Evolutionary conservation across 2,113 vertebrate genomes (phyloP).

Genomic region (Hystrix brachyura): DNA sequence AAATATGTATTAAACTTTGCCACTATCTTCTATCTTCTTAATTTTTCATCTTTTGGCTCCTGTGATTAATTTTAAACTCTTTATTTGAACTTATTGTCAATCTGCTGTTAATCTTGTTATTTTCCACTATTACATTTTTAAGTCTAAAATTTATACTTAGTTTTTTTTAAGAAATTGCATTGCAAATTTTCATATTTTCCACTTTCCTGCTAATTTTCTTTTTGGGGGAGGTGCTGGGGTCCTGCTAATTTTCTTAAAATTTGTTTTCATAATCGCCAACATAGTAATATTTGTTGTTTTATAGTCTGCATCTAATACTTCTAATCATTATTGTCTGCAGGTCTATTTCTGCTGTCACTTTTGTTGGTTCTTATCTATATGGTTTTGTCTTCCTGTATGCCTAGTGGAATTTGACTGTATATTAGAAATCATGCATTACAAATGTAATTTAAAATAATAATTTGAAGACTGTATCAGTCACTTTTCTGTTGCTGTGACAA

Average conservation of each 20-base stretch:
- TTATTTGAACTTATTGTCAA: slow-evolving; percentile 6
- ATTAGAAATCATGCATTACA: background rate
- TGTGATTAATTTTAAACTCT: background rate
- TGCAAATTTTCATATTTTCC: background rate
- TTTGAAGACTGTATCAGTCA: background rate
- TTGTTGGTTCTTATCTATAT: background rate
- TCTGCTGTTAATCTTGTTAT: slow-evolving; percentile 1
- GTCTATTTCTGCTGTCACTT: background rate
- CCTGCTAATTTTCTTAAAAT: background rate
- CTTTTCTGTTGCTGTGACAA: background rate
- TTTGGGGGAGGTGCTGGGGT: no score
- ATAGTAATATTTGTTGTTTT: background rate
- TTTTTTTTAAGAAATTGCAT: background rate
- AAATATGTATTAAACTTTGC: background rate
- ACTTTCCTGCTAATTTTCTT: background rate
- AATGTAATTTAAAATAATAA: background rate
- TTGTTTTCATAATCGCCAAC: background rate
- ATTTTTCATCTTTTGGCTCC: slow-evolving; percentile 5
- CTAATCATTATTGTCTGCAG: background rate
- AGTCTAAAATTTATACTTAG: background rate
- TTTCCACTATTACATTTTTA: background rate
- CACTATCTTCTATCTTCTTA: background rate
- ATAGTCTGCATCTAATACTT: background rate
- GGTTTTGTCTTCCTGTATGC: background rate
- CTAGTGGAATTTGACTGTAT: background rate